Base-by-base conservation (phyloP, 2,797 vertebrate species). In the Florisuga fusca region DNA sequence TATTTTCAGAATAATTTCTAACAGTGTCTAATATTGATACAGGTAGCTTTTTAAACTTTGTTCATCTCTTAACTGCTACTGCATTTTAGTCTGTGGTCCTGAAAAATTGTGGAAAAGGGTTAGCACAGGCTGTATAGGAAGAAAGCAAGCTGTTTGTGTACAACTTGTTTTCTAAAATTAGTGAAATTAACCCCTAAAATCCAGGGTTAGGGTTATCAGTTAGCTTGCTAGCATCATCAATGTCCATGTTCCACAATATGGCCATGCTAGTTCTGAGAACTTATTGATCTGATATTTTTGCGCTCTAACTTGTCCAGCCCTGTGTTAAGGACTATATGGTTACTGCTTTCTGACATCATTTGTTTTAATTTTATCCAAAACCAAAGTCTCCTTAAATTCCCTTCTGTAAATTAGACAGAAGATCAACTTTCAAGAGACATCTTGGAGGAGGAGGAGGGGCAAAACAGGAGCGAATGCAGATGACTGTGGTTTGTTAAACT, bases 401-500 rank as follows among this genome's bases (percentile, higher is more conserved):
- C 6, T 69, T 57, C 51, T 64, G 12, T 66, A 10, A 29, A 51
- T 29, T 34, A 61, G 12, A 45, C 3, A 0, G 41, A 85, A 74
- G 61, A 77, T 54, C 21, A 55, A 22, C 41, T 78, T 82, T 50
- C 76, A 87, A 90, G 51, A 50, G 61, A 95, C 78, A 77, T 85
- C 68, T 87, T 84, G 74, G 87, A 73, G 58, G 18, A 64, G 34
- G 18, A 84, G 10, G 55, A 50, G 8, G 10, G 31, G 26, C 8
- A 33, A 72, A 85, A 88, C 4, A 20, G 22, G 7, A 10, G 4
- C 17, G 48, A 94, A 90, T 75, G 61, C 16, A 87, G 76, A 58
- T 63, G 13, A 41, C 38, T 61, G 45, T 72, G 29, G 46, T 88
- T 55, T 94, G 64, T 95, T 93, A 94, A 95, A 89, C 50, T 55